Base-by-base conservation (phyloP, 1,140 invertebrate species). In the Drosophila dunni region DNA sequence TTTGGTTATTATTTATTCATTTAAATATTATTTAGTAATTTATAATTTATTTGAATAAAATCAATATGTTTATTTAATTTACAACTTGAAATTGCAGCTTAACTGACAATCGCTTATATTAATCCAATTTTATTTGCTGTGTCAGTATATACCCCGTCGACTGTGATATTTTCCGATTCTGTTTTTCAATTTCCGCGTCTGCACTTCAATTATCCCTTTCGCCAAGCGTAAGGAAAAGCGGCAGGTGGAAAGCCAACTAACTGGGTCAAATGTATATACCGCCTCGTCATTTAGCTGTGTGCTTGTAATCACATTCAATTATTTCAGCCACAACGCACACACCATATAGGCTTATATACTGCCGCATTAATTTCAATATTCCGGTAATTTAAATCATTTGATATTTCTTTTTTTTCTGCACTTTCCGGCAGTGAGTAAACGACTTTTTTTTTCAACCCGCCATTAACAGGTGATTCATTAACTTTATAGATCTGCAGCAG, bases 401-500 rank as follows among this genome's bases (percentile, higher is more conserved):
- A 66, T 69, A 76, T 67, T 73, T 64, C 54, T 69, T 45, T 42
- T n/a, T 33, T 24, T 29, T 33, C 33, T 54, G 33, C 40, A 40
- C 38, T 46, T 48, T n/a, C 60, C 51, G n/a, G 9, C 13, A 6
- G 38, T 50, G 48, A 13, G 34, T 29, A 33, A 33, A 60, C 9
- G 57, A 45, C 7, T 75, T 61, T 46, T 40, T 10, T 56, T 29
- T 24, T 48, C 17, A 24, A 40, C 8, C 29, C 54, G 36, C 51
- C 74, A 68, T 75, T 81, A 40, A 17, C 38, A 17, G 51, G 44
- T 63, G 66, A 67, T 89, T 84, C 85, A 88, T 88, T 84, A 88
- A 78, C 67, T 84, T 84, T 79, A 89, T 89, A 89, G 80, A 89
- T 89, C 75, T 70, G 84, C 71, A 66, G 61, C 64, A 67, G 70